Evolutionary conservation across 2,888 invertebrate genomes (phyloP).

Genomic region (Cryptosula pallasiana): DNA sequence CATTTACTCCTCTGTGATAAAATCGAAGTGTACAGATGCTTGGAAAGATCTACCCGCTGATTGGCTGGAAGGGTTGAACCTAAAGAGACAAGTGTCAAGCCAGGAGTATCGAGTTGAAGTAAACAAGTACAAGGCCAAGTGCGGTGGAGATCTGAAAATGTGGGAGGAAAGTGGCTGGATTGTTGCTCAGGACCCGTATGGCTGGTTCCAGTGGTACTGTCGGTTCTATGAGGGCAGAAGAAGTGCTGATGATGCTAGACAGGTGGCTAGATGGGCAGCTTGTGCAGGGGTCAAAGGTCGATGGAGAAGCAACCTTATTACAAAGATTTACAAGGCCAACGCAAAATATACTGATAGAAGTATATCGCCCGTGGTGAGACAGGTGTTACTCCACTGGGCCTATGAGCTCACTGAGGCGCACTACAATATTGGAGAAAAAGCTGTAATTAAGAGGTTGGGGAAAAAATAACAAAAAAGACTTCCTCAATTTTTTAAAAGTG

Average conservation of each 20-base stretch:
- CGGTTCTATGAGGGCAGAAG: conserved; percentile 40
- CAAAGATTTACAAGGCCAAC: too few species aligned
- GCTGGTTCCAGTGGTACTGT: conserved; percentile 45
- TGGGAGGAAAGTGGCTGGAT: conserved; percentile 45
- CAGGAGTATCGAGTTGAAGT: conserved; percentile 34
- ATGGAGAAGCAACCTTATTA: conserved; percentile 39
- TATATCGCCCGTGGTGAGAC: conserved; percentile 40
- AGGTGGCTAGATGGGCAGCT: conserved; percentile 40
- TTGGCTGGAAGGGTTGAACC: conserved; percentile 36
- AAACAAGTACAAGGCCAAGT: conserved; percentile 40
- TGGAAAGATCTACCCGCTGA: conserved; percentile 39
- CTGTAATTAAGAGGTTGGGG: too few species aligned
- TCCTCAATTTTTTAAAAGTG: too few species aligned
- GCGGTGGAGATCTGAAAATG: conserved; percentile 41
- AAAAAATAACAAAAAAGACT: too few species aligned
- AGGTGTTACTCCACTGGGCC: conserved; percentile 44
- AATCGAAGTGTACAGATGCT: conserved; percentile 22
- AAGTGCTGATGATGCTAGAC: conserved; percentile 37
- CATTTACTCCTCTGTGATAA: conserved; percentile 37
- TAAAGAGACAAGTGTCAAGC: conserved; percentile 35
- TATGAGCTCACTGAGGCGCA: too few species aligned
- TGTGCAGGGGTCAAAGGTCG: conserved; percentile 38
- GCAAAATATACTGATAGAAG: conserved; percentile 33
- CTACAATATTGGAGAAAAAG: too few species aligned
- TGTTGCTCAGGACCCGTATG: conserved; percentile 42